Evolutionary conservation across 2,888 invertebrate species (phyloP), one percentile per base, ranked within the genome.

Genomic region (Actias luna): DNA sequence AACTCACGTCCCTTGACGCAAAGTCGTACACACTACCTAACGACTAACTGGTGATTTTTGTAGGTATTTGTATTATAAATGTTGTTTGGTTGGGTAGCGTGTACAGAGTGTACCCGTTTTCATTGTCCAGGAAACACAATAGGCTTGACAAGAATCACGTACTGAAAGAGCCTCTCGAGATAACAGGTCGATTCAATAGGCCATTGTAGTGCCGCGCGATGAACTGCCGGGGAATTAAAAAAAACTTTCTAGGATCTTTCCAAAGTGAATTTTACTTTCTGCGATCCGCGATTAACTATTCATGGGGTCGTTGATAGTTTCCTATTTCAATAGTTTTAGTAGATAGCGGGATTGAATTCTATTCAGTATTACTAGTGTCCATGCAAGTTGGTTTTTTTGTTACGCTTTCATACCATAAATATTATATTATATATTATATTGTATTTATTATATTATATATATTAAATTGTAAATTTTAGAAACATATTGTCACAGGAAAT

Each of bases 51-150:
- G n/a, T n/a, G n/a, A n/a, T n/a, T n/a, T n/a, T n/a, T n/a, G n/a
- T n/a, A n/a, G n/a, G n/a, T n/a, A n/a, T n/a, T n/a, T n/a, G n/a
- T n/a, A n/a, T n/a, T n/a, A n/a, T n/a, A n/a, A 46, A 18, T 46
- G 7, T 46, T 22, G 22, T 46, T 4, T 50, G 14, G 25, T 8
- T 12, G 12, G 22, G 46, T 25, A 14, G 46, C 16, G 46, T 50
- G 25, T 25, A 22, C 46, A 50, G 46, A 63, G 31, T 60, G 36
- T 63, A 39, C 25, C 39, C 59, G 27, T 35, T 42, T 58, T 71
- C 72, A 75, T 74, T 74, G 73, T 74, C 63, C 65, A 61, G 65
- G 60, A 60, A 52, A 61, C 65, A 75, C 76, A 74, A 74, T 70
- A 61, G 74, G 61, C 60, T 58, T 14, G 29, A 36, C 52, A 59